These are phyloP conservation scores for Uromys caudimaculatus DNA, from an alignment of 2,797 vertebrate genomes.

Conservation along the genomic window DNA sequence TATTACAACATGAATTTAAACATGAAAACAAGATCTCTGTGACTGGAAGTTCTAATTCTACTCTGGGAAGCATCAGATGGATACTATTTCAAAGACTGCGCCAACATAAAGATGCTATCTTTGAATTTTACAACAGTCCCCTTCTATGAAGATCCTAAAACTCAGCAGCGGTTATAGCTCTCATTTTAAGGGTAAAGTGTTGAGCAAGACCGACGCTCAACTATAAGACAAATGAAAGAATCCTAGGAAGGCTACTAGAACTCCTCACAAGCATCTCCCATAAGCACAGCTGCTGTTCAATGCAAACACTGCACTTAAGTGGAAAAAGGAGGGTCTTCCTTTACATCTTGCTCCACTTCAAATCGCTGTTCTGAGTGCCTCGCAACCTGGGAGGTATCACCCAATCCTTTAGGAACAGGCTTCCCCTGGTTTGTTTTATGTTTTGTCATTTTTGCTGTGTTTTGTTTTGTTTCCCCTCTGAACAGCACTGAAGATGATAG, in stretches of 20 bases:
- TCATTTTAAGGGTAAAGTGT: conserved; percentile 30
- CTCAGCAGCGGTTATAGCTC: background rate
- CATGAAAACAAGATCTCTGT: conserved; percentile 12
- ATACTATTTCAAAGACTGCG: conserved; percentile 53
- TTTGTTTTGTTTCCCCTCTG: background rate
- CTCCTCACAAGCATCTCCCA: conserved; percentile 6
- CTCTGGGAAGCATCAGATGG: conserved; percentile 11
- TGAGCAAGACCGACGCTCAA: background rate
- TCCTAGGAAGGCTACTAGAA: background rate
- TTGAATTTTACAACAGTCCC: background rate
- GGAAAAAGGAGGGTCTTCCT: background rate
- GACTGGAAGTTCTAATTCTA: background rate
- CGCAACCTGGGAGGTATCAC: too few species aligned
- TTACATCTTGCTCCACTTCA: background rate
- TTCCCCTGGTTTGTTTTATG: background rate
- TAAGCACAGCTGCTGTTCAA: background rate
- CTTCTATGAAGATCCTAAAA: conserved; percentile 14
- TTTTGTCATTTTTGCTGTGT: background rate
- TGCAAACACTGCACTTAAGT: background rate
- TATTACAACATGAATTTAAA: conserved; percentile 39
- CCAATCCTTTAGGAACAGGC: background rate
- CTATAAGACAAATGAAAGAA: background rate
- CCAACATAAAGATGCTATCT: conserved; percentile 32
- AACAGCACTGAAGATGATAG: background rate
- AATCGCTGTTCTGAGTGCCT: background rate